Percentiles rank a stretch among this genome's conserved stretches.
Evolutionary conservation across 2,113 vertebrate genomes (phyloP).

Genomic region (Carassius carassius): DNA sequence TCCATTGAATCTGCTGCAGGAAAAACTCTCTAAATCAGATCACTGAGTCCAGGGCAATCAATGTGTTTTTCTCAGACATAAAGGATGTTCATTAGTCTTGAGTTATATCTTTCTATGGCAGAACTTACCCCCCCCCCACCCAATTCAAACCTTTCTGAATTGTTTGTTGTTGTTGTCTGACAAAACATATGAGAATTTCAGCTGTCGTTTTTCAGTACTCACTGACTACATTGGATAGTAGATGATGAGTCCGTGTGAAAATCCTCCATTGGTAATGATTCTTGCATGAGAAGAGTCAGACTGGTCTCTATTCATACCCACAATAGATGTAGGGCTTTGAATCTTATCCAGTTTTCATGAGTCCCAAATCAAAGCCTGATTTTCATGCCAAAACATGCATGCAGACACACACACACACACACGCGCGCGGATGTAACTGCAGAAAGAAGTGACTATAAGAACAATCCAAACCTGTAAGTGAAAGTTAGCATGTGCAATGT

Average conservation of each 20-base stretch:
- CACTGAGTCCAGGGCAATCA: not conserved
- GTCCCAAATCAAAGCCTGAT: not conserved
- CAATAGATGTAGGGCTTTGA: not conserved
- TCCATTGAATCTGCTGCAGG: no score
- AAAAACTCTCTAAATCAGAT: not conserved
- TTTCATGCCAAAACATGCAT: not conserved
- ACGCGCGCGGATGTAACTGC: not conserved
- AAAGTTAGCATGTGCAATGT: not conserved
- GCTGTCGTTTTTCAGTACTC: not conserved
- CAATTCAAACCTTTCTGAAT: not conserved
- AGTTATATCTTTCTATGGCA: not conserved
- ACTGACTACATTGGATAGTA: not conserved
- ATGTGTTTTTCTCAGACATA: not conserved
- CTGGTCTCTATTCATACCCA: not conserved
- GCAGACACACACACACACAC: no score
- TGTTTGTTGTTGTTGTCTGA: no score
- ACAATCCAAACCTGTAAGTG: not conserved
- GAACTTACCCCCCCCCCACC: no score
- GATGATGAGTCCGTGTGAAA: not conserved
- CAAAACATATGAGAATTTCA: not conserved
- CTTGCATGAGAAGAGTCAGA: not conserved
- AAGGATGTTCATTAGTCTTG: not conserved
- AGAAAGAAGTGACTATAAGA: not conserved
- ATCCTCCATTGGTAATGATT: not conserved
- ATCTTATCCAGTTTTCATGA: not conserved